Evolutionary conservation across 1,140 invertebrate genomes (phyloP).

Genomic region (Drosophila bipectinata): DNA sequence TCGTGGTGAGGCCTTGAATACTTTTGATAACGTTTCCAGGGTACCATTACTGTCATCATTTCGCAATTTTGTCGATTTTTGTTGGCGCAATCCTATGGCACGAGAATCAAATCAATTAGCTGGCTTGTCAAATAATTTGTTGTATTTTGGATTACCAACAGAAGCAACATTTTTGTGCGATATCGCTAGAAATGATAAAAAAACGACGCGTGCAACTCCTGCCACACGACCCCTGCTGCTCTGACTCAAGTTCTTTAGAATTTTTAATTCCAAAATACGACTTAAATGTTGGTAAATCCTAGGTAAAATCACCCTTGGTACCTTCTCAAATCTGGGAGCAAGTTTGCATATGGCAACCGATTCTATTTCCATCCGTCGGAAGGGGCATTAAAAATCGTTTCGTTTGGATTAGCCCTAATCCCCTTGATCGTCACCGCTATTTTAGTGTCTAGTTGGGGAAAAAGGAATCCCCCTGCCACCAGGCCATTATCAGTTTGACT

Average conservation of each 20-base stretch:
- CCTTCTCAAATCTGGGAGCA: constrained; percentile 3
- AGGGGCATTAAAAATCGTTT: constrained; percentile 34
- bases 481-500: constrained; percentile 15
- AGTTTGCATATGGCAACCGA: constrained; percentile 17
- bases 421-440: constrained; percentile 16
- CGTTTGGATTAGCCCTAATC: constrained; percentile 21
- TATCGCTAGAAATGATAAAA: constrained; percentile 32
- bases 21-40: background rate
- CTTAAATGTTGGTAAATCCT: background rate
- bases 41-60: constrained; percentile 7
- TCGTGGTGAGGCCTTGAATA: too few relatives aligned
- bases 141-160: constrained; percentile 71
- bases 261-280: constrained; percentile 17
- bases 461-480: constrained; percentile 2
- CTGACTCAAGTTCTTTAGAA: constrained; percentile 17
- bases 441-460: constrained; percentile 18
- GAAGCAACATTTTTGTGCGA: constrained; percentile 53
- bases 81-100: constrained; percentile 33
- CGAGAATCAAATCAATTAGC: constrained; percentile 78
- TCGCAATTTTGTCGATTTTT: constrained; percentile 9
- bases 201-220: constrained; percentile 13
- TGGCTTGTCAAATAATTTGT: constrained; percentile 73
- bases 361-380: constrained; percentile 21
- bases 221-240: constrained; percentile 55
- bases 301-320: background rate